Evolutionary conservation across 1,140 invertebrate genomes (phyloP).

Genomic region (Euschistus heros): DNA sequence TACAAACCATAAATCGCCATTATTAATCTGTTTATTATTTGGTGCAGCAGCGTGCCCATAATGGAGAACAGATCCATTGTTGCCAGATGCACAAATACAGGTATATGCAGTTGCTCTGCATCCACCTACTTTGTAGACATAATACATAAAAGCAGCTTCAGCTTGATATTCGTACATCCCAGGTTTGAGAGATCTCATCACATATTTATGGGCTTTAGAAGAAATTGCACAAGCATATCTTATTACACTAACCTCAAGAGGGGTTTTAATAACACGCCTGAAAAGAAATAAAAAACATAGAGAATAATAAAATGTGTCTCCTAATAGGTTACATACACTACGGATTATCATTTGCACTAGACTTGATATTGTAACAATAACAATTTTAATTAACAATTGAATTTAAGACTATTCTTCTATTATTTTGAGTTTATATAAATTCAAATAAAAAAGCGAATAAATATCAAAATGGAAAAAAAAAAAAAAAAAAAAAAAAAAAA

Average conservation of each 20-base stretch:
- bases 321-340: no score
- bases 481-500: no score
- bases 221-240: slow-evolving; percentile 83
- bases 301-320: no score
- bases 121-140: slow-evolving; percentile 68
- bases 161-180: slow-evolving; percentile 86
- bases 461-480: no score
- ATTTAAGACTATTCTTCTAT: no score
- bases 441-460: no score
- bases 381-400: no score
- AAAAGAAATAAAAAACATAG: no score
- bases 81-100: slow-evolving; percentile 87
- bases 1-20: slow-evolving; percentile 80
- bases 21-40: slow-evolving; percentile 65
- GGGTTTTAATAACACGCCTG: slow-evolving; percentile 82
- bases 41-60: slow-evolving; percentile 95
- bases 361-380: no score
- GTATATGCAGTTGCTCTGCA: slow-evolving; percentile 84
- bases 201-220: slow-evolving; percentile 82
- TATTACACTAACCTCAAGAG: slow-evolving; percentile 77
- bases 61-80: slow-evolving; percentile 82
- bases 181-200: slow-evolving; percentile 56
- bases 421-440: no score
- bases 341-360: no score
- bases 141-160: slow-evolving; percentile 77